These are phyloP conservation scores for Toxotes lorentzi DNA, from an alignment of 2,797 vertebrate genomes.

Conservation along the genomic window DNA sequence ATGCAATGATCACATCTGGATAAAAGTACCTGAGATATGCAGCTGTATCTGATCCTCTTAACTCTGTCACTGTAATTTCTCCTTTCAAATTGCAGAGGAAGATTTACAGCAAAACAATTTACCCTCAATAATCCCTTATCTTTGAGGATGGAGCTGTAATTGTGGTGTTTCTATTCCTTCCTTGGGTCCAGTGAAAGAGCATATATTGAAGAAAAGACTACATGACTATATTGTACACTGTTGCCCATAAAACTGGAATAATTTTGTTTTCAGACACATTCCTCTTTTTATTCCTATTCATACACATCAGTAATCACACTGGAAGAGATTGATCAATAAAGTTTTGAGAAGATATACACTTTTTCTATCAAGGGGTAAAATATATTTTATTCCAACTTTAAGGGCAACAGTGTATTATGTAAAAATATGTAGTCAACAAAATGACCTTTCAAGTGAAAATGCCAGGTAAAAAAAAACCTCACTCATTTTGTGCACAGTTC, in stretches of 20 bases:
- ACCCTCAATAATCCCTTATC: slow-evolving; percentile 18
- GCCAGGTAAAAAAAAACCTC: background rate
- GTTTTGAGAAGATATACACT: too few species aligned
- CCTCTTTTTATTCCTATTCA: too few species aligned
- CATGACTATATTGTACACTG: slow-evolving; percentile 12
- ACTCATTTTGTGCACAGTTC: background rate
- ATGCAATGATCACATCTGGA: slow-evolving; percentile 23
- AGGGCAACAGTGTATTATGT: background rate
- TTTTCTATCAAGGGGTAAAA: too few species aligned
- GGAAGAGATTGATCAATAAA: too few species aligned
- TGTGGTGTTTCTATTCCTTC: slow-evolving; percentile 8
- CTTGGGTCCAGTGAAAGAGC: slow-evolving; percentile 21
- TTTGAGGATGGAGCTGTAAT: slow-evolving; percentile 33
- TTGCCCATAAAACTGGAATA: too few species aligned
- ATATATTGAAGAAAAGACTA: background rate
- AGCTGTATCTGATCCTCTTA: slow-evolving; percentile 31
- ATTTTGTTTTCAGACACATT: too few species aligned
- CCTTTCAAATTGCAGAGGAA: slow-evolving; percentile 24
- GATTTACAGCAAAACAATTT: slow-evolving; percentile 21
- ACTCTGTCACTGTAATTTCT: slow-evolving; percentile 38
- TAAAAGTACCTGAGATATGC: background rate
- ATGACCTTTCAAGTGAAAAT: slow-evolving; percentile 51
- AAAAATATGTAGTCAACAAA: slow-evolving; percentile 30
- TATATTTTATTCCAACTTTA: too few species aligned
- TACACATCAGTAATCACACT: too few species aligned